phyloP scores from a whole-genome alignment of 2,888 invertebrate genomes.

The Morinoia aosen region DNA sequence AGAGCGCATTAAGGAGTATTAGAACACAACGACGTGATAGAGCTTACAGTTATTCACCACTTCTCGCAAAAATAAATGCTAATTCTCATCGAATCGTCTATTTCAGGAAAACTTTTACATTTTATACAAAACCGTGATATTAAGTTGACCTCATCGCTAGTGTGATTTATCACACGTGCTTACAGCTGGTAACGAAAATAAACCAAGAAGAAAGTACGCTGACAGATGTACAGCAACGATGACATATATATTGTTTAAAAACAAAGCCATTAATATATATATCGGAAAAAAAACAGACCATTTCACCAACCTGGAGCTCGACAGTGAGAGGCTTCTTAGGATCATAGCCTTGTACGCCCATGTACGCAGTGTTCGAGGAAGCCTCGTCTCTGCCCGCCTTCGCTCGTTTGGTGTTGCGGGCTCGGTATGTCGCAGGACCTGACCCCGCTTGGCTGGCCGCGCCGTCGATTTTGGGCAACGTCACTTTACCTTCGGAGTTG shows the following conservation, averaged over 20 bases:
- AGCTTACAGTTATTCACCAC: background rate
- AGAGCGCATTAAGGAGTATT: background rate
- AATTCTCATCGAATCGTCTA: background rate
- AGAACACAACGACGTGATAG: background rate
- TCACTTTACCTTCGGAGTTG: constrained; percentile 57
- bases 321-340: constrained; percentile 73
- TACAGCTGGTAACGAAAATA: background rate
- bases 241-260: no score
- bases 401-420: background rate
- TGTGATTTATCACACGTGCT: background rate
- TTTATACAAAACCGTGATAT: background rate
- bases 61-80: background rate
- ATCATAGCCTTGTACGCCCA: constrained; percentile 71
- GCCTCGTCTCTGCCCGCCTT: constrained; percentile 15
- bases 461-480: constrained; percentile 57
- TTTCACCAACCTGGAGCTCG: constrained; percentile 78
- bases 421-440: constrained; percentile 31
- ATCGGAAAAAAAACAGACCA: background rate
- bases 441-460: constrained; percentile 34
- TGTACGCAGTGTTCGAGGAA: constrained; percentile 50
- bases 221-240: no score
- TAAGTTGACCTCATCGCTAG: background rate
- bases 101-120: background rate
- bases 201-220: no score
- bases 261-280: no score